Evolutionary conservation across 1,140 invertebrate genomes (phyloP).

Genomic region (Drosophila punjabiensis): DNA sequence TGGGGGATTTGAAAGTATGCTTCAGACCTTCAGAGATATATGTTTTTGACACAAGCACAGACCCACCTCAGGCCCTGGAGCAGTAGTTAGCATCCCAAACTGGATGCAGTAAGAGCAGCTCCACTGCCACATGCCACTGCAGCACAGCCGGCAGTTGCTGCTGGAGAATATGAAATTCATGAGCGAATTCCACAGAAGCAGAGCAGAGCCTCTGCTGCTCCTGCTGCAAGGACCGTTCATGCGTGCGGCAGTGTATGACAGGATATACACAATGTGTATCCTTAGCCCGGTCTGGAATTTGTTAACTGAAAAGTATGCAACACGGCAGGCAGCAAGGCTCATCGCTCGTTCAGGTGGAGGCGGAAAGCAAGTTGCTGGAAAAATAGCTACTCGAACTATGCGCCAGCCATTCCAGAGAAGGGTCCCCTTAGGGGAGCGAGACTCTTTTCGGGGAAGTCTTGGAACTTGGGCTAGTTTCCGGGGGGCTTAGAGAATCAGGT

Average conservation of each 20-base stretch:
- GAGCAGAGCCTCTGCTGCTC: neutral
- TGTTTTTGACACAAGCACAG: constrained; percentile 3
- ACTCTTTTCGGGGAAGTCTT: constrained; percentile 6
- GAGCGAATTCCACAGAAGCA: constrained; percentile 63
- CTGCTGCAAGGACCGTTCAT: constrained; percentile 31
- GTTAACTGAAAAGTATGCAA: constrained; percentile 73
- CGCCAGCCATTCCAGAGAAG: constrained; percentile 37
- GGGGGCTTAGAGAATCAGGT: constrained; percentile 42
- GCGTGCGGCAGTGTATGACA: constrained; percentile 28
- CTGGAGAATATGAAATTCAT: constrained; percentile 76
- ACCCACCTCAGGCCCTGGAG: neutral
- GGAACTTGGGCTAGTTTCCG: constrained; percentile 36
- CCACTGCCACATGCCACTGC: constrained; percentile 24
- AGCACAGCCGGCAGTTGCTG: constrained; percentile 8
- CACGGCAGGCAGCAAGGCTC: constrained; percentile 20
- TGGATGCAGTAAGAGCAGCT: neutral
- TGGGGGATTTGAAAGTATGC: constrained; percentile 23
- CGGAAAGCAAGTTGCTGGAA: constrained; percentile 42
- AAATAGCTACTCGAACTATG: constrained; percentile 71
- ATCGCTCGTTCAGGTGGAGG: constrained; percentile 14
- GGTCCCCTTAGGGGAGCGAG: neutral
- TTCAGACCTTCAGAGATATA: neutral
- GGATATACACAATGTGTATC: constrained; percentile 5
- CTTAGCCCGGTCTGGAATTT: constrained; percentile 55
- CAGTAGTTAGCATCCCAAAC: no score